phyloP scores from a whole-genome alignment of 2,113 vertebrate genomes.

The Mormoops blainvillei region DNA sequence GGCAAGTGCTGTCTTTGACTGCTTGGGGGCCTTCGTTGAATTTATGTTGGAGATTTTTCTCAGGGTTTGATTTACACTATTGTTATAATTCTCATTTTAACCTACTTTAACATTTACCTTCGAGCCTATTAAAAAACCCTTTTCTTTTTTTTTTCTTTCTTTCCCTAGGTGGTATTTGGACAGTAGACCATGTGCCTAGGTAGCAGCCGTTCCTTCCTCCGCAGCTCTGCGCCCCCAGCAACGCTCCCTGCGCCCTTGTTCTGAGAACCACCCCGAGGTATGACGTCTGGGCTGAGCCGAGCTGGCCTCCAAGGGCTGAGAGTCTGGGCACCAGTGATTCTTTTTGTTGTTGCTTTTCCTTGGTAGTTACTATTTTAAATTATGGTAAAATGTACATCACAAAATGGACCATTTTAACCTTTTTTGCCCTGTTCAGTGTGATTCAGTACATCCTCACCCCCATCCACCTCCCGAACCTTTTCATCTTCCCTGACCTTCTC shows the following conservation, averaged over 20 bases:
- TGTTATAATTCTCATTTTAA: neutral
- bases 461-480: neutral
- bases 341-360: neutral
- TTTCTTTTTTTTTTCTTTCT: constrained; percentile 39
- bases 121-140: neutral
- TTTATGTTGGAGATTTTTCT: constrained; percentile 4
- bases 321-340: neutral
- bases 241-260: constrained; percentile 20
- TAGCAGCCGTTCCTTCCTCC: neutral
- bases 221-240: neutral
- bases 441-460: neutral
- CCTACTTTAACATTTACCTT: neutral
- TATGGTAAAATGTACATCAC: neutral
- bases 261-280: constrained; percentile 53
- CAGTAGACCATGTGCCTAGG: constrained; percentile 56
- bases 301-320: neutral
- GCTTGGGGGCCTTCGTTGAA: neutral
- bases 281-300: neutral
- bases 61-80: neutral
- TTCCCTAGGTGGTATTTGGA: constrained; percentile 59
- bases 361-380: neutral
- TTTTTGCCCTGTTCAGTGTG: neutral
- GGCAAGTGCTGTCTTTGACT: neutral
- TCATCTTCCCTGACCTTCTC: neutral
- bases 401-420: neutral